Conservation (phyloP, 2,888 invertebrate genomes). For the Steinernema hermaphroditum region DNA sequence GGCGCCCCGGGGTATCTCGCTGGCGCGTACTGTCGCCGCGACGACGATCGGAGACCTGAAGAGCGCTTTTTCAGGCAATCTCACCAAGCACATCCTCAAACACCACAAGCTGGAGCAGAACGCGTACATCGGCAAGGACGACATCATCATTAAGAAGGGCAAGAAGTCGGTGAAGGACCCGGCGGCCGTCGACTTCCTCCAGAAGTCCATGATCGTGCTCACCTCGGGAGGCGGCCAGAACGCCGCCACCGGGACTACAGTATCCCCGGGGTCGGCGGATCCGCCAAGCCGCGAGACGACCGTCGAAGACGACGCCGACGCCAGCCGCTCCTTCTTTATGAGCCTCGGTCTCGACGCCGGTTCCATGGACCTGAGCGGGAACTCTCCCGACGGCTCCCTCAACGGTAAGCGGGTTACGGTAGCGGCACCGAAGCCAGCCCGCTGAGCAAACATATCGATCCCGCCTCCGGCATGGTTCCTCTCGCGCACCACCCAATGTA, state of each 20-base stretch:
- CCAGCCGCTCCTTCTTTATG: constrained; percentile 36
- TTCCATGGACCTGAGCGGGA: constrained; percentile 41
- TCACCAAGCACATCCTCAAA: constrained; percentile 67
- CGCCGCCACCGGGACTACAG: background rate
- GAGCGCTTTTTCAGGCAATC: constrained; percentile 57
- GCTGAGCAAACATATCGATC: constrained; percentile 8
- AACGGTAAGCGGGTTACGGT: constrained; percentile 24
- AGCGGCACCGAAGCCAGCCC: background rate
- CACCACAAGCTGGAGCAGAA: constrained; percentile 66
- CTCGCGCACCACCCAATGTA: constrained; percentile 26
- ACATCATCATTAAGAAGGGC: constrained; percentile 66
- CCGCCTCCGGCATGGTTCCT: background rate
- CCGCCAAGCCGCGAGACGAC: constrained; percentile 26
- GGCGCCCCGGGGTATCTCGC: constrained; percentile 9
- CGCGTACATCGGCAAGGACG: constrained; percentile 65
- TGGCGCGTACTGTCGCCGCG: background rate
- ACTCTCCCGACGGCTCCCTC: constrained; percentile 6
- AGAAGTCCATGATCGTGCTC: constrained; percentile 55
- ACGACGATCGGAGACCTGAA: background rate
- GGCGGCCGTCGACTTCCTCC: constrained; percentile 59
- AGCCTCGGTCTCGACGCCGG: constrained; percentile 46
- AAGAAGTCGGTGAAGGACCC: constrained; percentile 59
- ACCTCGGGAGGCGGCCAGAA: background rate
- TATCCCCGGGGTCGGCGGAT: background rate
- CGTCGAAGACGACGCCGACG: constrained; percentile 21